Evolutionary conservation across 2,113 vertebrate species (phyloP), one percentile per base, ranked within the genome.

Genomic region (Scatophagus argus): DNA sequence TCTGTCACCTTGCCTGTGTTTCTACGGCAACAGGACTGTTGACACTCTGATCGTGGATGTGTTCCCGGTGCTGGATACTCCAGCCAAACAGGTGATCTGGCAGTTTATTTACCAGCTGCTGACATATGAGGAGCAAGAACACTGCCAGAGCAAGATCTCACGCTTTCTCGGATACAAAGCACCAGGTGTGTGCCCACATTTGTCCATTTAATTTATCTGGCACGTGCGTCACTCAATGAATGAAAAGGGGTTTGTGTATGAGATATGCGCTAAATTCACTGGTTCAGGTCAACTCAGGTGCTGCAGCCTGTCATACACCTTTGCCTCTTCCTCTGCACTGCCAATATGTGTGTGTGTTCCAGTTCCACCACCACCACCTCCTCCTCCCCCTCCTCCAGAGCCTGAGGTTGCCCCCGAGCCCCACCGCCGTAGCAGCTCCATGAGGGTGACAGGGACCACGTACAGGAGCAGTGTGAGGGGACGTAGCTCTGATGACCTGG

Each of bases 91-190:
- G 93, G 94, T 99, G 84, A 96, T 99, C 70, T 99, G 98, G 98
- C 98, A 98, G 92, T 99, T 99, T 89, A 92, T 99, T 90, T 99
- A 99, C 94, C 98, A 99, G 94, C 93, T 99, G 89, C 91, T 99
- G 92, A 99, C 96, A 0, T 99, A 98, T 0, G 97, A 99, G 83
- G 98, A 99, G 87, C 98, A 99, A 85, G 98, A 99, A 44, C 96
- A 97, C 77, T 99, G 98, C 88, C 98, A 97, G 91, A 96, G 94
- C 94, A 99, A 99, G 92, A 97, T 99, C 46, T 96, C 97, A 1
- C 95, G 98, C 74, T 99, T 99, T 91, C 96, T 99, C 49, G 98
- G 98, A 74, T 98, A 94, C 95, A 97, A 96, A 49, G 88, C 95
- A 0, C 86, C 92, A 91, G 92, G 92, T 92, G 60, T 67, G 84